phyloP scores from a whole-genome alignment of 1,140 invertebrate genomes.

The Asbolus verrucosus region DNA sequence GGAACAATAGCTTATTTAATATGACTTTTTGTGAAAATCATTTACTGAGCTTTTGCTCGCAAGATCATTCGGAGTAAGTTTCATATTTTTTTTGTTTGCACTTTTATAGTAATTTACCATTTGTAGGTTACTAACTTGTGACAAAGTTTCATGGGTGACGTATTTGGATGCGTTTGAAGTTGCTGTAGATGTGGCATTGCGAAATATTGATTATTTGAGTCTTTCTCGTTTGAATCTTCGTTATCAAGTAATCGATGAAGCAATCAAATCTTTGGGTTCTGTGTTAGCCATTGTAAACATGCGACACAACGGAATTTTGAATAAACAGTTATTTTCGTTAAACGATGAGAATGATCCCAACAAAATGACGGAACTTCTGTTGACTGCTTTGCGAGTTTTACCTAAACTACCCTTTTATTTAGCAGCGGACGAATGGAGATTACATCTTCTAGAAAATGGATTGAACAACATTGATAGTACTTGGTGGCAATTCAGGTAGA shows the following conservation, averaged over 20 bases:
- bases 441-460: constrained; percentile 68
- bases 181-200: constrained; percentile 63
- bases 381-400: constrained; percentile 68
- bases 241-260: constrained; percentile 67
- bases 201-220: constrained; percentile 52
- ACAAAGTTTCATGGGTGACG: constrained; percentile 68
- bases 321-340: constrained; percentile 22
- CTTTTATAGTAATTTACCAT: constrained; percentile 35
- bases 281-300: constrained; percentile 65
- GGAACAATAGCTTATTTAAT: constrained; percentile 69
- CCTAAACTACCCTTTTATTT: constrained; percentile 72
- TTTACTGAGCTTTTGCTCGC: constrained; percentile 54
- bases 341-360: constrained; percentile 11
- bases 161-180: constrained; percentile 71
- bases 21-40: constrained; percentile 65
- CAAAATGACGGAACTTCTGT: constrained; percentile 65
- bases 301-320: constrained; percentile 47
- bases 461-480: constrained; percentile 59
- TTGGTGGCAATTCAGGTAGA: constrained; percentile 69
- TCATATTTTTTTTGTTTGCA: not conserved
- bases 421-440: constrained; percentile 71
- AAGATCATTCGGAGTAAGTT: constrained; percentile 53
- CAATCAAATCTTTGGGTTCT: constrained; percentile 65
- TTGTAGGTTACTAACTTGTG: constrained; percentile 67
- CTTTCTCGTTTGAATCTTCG: constrained; percentile 47